phyloP scores from a whole-genome alignment of 2,888 invertebrate species.

The Elysia crispata region DNA sequence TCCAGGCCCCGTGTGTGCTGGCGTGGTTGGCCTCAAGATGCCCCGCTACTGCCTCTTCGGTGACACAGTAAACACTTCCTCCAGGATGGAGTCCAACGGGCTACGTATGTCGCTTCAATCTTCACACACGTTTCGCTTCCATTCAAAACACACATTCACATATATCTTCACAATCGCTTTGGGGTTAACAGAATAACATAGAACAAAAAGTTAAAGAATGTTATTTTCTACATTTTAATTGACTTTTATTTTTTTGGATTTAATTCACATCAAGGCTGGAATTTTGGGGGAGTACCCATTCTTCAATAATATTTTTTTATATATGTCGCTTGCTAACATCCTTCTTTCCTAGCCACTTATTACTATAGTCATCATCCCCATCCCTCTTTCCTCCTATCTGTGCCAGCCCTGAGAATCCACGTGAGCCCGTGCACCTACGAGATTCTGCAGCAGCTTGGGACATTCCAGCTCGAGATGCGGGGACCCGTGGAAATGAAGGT shows the following conservation, averaged over 20 bases:
- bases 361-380: too few species aligned
- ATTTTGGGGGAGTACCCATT: too few species aligned
- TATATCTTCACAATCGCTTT: too few species aligned
- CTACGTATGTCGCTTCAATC: constrained; percentile 24
- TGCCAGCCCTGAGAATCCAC: constrained; percentile 90
- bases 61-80: constrained; percentile 46
- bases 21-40: constrained; percentile 27
- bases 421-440: constrained; percentile 92
- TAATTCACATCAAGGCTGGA: too few species aligned
- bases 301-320: too few species aligned
- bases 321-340: not conserved
- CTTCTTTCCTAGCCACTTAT: not conserved
- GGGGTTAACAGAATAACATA: too few species aligned
- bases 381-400: not conserved
- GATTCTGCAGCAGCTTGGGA: constrained; percentile 89
- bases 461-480: constrained; percentile 88
- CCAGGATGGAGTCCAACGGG: constrained; percentile 45
- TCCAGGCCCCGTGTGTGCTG: constrained; percentile 35
- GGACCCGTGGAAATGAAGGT: constrained; percentile 96
- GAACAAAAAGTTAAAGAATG: too few species aligned
- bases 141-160: too few species aligned
- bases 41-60: constrained; percentile 36
- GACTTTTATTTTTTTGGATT: too few species aligned
- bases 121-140: not conserved
- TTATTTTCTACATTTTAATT: not conserved